Percentiles rank a stretch among this genome's conserved stretches.
phyloP scores from a whole-genome alignment of 2,888 invertebrate genomes.

The Phortica okadai region DNA sequence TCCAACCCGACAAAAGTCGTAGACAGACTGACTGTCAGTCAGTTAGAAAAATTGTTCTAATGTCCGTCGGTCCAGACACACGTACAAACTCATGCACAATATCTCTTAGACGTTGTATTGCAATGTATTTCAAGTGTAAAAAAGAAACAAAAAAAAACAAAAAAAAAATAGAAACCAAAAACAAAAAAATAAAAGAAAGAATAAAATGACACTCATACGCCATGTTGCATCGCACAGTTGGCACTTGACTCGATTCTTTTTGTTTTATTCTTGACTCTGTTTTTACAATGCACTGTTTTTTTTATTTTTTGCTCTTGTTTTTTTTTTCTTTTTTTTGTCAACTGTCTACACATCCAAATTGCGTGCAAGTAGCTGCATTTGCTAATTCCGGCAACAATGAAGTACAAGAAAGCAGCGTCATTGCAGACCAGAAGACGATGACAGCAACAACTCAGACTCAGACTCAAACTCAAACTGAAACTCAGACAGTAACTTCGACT shows the following conservation, averaged over 20 bases:
- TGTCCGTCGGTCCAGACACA: conserved; percentile 21
- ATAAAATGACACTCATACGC: conserved; percentile 45
- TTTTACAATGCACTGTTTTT: conserved; percentile 19
- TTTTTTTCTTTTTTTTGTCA: not conserved
- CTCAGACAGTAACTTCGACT: not conserved
- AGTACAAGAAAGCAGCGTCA: conserved; percentile 37
- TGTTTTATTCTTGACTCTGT: conserved; percentile 31
- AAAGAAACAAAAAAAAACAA: conserved; percentile 13
- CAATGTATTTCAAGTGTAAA: not conserved
- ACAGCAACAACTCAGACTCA: not conserved
- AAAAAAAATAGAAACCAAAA: not conserved
- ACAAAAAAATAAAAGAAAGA: conserved; percentile 22
- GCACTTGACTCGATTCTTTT: conserved; percentile 47
- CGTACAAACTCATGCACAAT: conserved; percentile 41
- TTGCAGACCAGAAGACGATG: not conserved
- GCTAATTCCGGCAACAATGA: conserved; percentile 61
- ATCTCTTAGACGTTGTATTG: not conserved
- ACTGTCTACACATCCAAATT: conserved; percentile 43
- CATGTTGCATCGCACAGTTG: conserved; percentile 33
- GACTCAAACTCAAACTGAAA: not conserved
- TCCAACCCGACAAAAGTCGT: conserved; percentile 1
- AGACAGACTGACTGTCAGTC: conserved; percentile 33
- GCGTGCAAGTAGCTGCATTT: conserved; percentile 68
- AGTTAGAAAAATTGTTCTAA: conserved; percentile 20
- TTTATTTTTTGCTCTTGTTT: conserved; percentile 22